Evolutionary conservation across 1,140 invertebrate species (phyloP).

Genomic region (Bombus terrestris): DNA sequence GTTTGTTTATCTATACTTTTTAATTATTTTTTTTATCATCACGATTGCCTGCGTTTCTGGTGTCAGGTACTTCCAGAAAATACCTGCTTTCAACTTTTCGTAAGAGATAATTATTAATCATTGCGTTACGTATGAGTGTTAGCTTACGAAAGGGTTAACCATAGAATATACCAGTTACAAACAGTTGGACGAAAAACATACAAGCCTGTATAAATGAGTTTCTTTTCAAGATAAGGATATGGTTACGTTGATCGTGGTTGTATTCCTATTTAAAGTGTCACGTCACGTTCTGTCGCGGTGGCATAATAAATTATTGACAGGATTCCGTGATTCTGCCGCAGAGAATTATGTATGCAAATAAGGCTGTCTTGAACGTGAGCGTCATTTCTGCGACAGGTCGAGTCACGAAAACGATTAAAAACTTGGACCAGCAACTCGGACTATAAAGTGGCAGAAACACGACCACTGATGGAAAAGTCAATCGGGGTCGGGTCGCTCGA

Average conservation of each 20-base stretch:
- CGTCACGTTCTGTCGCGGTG: slow-evolving; percentile 21
- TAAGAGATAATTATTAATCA: neutral
- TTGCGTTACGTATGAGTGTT: too few species aligned
- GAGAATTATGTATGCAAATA: slow-evolving; percentile 65
- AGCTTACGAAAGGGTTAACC: too few species aligned
- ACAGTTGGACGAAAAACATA: neutral
- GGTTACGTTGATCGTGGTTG: neutral
- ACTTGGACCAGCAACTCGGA: slow-evolving; percentile 49
- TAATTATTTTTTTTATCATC: neutral
- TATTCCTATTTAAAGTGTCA: slow-evolving; percentile 25
- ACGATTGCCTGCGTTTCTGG: neutral
- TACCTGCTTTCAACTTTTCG: neutral
- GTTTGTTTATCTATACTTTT: neutral
- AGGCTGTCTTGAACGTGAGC: slow-evolving; percentile 33
- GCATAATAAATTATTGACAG: slow-evolving; percentile 62
- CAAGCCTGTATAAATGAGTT: neutral
- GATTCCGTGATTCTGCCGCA: slow-evolving; percentile 32
- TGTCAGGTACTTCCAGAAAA: neutral
- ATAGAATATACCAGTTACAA: neutral
- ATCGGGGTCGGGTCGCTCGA: slow-evolving; percentile 76
- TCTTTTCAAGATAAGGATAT: too few species aligned
- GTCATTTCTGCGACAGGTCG: neutral
- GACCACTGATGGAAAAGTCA: slow-evolving; percentile 43
- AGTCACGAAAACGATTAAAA: slow-evolving; percentile 69
- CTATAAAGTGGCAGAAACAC: neutral